Evolutionary conservation across 2,888 invertebrate genomes (phyloP).

Genomic region (Gasteruption jaculator): DNA sequence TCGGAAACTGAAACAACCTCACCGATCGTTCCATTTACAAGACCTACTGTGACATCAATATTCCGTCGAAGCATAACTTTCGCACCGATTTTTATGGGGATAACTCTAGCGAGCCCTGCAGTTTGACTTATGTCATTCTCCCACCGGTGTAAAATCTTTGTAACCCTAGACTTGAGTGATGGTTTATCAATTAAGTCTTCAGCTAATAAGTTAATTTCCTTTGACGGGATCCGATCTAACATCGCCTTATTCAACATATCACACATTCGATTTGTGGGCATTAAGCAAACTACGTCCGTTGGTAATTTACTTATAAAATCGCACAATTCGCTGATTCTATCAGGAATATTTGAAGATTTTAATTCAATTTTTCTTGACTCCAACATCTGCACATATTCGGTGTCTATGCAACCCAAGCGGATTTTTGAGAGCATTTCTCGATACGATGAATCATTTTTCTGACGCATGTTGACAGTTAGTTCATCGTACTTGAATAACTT

Average conservation of each 20-base stretch:
- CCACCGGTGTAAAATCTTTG: constrained; percentile 18
- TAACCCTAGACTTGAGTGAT: constrained; percentile 23
- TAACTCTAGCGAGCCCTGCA: constrained; percentile 27
- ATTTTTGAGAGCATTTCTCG: constrained; percentile 21
- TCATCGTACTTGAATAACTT: constrained; percentile 31
- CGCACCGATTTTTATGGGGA: constrained; percentile 11
- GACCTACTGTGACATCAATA: constrained; percentile 28
- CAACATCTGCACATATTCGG: constrained; percentile 8
- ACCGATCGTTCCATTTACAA: constrained; percentile 31
- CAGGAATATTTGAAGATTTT: constrained; percentile 7
- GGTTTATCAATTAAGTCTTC: constrained; percentile 24
- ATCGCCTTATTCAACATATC: constrained; percentile 29
- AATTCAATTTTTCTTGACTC: constrained; percentile 17
- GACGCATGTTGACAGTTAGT: constrained; percentile 30
- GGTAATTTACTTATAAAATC: constrained; percentile 25
- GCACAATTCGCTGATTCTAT: constrained; percentile 26
- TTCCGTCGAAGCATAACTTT: constrained; percentile 30
- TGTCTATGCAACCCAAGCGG: constrained; percentile 4
- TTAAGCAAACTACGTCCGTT: constrained; percentile 25
- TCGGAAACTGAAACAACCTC: constrained; percentile 19
- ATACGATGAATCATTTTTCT: constrained; percentile 24
- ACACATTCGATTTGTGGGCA: constrained; percentile 25
- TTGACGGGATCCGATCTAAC: constrained; percentile 21
- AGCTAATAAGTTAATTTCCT: constrained; percentile 21
- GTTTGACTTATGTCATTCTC: constrained; percentile 26